These are phyloP conservation scores for Hestina assimilis DNA, from an alignment of 1,140 invertebrate genomes.

Conservation along the genomic window DNA sequence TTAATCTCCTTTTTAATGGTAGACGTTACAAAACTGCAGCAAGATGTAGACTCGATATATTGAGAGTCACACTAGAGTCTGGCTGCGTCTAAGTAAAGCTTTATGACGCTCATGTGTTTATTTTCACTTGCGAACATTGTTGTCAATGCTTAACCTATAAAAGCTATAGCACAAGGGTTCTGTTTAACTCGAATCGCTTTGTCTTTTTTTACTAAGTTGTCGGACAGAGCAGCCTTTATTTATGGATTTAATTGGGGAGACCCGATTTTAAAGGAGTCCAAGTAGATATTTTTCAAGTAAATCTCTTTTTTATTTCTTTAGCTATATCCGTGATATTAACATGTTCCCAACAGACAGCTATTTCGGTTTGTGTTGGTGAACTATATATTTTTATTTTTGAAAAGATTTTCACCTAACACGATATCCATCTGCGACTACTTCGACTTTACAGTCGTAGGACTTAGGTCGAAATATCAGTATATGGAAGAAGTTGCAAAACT, in stretches of 20 bases:
- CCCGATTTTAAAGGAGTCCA: background rate
- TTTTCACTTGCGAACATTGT: background rate
- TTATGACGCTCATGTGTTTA: background rate
- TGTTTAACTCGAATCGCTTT: background rate
- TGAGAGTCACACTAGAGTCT: background rate
- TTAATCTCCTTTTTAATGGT: background rate
- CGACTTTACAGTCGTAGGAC: too few species aligned
- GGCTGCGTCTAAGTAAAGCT: background rate
- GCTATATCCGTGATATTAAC: background rate
- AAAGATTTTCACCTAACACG: background rate
- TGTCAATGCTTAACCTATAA: background rate
- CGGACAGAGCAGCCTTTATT: background rate
- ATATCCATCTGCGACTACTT: too few species aligned
- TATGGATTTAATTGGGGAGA: background rate
- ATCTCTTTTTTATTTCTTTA: background rate
- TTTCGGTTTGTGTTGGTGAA: background rate
- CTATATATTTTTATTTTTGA: background rate
- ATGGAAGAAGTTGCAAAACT: too few species aligned
- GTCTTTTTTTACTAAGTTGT: background rate
- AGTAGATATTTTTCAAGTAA: background rate
- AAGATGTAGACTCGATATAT: background rate
- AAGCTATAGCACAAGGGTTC: background rate
- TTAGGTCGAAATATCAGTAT: too few species aligned
- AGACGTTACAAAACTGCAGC: background rate
- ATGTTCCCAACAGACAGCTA: background rate